Percentiles rank a stretch among this genome's conserved stretches.
phyloP scores from a whole-genome alignment of 2,113 vertebrate species.

The Halichoerus grypus region DNA sequence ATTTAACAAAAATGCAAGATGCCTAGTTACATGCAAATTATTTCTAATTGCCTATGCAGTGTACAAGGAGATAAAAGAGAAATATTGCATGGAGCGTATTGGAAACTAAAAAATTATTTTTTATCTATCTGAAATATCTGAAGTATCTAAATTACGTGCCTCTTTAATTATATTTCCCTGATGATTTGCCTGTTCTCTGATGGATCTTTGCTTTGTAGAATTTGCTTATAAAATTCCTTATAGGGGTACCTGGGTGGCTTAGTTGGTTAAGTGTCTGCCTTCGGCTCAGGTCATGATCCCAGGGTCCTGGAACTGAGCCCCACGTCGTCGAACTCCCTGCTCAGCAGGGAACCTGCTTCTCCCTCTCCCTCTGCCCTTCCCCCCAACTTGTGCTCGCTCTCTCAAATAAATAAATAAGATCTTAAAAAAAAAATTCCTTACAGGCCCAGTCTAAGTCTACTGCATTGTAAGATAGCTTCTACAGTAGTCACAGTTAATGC shows the following conservation, averaged over 20 bases:
- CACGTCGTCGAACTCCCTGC: not conserved
- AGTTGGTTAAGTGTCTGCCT: not conserved
- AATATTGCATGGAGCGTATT: not conserved
- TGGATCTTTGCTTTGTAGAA: not conserved
- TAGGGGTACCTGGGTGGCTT: not conserved
- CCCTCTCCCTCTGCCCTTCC: not conserved
- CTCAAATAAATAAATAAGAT: not conserved
- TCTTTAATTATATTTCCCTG: not conserved
- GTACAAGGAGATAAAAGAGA: not conserved
- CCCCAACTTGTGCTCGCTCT: not conserved
- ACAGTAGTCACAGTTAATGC: not conserved
- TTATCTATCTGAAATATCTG: not conserved
- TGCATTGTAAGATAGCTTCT: not conserved
- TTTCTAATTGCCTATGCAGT: not conserved
- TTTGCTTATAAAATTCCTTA: not conserved
- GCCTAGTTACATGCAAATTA: not conserved
- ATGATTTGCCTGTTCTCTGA: not conserved
- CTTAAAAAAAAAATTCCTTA: not conserved
- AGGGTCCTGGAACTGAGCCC: not conserved
- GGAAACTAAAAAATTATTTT: not conserved
- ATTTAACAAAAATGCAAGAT: not conserved
- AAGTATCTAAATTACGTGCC: not conserved
- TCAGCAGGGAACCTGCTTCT: not conserved
- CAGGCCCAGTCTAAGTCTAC: not conserved
- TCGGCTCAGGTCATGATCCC: not conserved